These are phyloP conservation scores for Sciurus carolinensis DNA, from an alignment of 2,797 vertebrate species.

Conservation along the genomic window DNA sequence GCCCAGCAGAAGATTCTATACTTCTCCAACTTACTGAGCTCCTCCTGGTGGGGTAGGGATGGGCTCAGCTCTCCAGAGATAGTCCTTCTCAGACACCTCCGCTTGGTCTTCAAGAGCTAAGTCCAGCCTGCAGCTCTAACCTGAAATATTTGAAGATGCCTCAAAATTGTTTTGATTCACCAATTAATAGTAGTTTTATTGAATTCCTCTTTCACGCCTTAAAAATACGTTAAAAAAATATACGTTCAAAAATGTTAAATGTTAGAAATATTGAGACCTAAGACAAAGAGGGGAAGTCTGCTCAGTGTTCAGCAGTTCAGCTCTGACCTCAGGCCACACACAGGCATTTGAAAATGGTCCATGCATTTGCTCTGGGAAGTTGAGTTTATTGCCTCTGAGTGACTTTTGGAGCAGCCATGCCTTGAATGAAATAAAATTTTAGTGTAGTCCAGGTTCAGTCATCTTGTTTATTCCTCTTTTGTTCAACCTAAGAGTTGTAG, in stretches of 20 bases:
- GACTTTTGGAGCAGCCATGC: not conserved
- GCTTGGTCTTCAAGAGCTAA: not conserved
- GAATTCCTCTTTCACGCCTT: not conserved
- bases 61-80: not conserved
- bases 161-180: constrained; percentile 34
- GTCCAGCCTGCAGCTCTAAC: not conserved
- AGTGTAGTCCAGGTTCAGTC: not conserved
- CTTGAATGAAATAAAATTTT: not conserved
- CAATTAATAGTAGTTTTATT: not conserved
- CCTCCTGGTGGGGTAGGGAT: not conserved
- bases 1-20: not conserved
- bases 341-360: not conserved
- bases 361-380: not conserved
- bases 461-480: not conserved
- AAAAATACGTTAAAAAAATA: not conserved
- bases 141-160: not conserved
- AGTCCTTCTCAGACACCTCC: not conserved
- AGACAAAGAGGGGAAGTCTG: not conserved
- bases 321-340: not conserved
- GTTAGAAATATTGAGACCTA: not conserved
- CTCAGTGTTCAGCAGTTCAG: not conserved
- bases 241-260: too few species aligned
- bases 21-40: not conserved
- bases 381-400: not conserved
- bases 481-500: not conserved